Percentiles rank a stretch among this genome's conserved stretches.
phyloP scores from a whole-genome alignment of 1,140 invertebrate genomes.

The Drosophila trapezifrons region DNA sequence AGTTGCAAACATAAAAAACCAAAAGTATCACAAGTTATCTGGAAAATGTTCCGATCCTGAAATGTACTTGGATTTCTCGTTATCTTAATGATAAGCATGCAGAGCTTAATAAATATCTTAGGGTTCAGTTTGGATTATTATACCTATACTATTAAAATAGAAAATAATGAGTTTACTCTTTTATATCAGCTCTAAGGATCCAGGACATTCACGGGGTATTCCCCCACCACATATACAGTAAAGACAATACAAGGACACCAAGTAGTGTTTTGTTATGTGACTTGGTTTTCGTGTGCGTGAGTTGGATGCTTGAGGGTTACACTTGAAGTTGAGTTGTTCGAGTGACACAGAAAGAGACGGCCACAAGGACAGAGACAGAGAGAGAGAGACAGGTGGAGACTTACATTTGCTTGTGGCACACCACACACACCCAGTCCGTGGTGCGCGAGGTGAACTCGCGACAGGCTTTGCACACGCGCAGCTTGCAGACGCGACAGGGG shows the following conservation, averaged over 20 bases:
- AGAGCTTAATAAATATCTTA: too few species aligned
- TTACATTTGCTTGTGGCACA: slow-evolving; percentile 91
- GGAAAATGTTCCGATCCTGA: neutral
- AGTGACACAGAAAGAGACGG: slow-evolving; percentile 20
- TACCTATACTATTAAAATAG: neutral
- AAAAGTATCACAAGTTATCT: neutral
- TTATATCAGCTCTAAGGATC: neutral
- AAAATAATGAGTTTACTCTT: too few species aligned
- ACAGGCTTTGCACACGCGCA: slow-evolving; percentile 90
- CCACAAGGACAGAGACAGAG: slow-evolving; percentile 6
- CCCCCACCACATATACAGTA: neutral
- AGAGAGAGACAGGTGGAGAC: slow-evolving; percentile 76
- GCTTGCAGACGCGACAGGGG: slow-evolving; percentile 88
- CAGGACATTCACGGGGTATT: neutral
- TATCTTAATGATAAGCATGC: neutral
- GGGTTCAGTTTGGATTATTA: too few species aligned
- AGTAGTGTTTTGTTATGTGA: slow-evolving; percentile 17
- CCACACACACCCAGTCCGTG: slow-evolving; percentile 90
- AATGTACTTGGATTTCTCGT: neutral
- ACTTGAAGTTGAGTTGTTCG: slow-evolving; percentile 14
- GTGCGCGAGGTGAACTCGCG: slow-evolving; percentile 87
- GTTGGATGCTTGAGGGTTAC: slow-evolving; percentile 19
- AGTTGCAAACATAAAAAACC: neutral
- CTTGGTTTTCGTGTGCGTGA: slow-evolving; percentile 39
- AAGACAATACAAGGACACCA: slow-evolving; percentile 11